Conservation (phyloP, 2,888 invertebrate genomes). For the Pteria penguin region DNA sequence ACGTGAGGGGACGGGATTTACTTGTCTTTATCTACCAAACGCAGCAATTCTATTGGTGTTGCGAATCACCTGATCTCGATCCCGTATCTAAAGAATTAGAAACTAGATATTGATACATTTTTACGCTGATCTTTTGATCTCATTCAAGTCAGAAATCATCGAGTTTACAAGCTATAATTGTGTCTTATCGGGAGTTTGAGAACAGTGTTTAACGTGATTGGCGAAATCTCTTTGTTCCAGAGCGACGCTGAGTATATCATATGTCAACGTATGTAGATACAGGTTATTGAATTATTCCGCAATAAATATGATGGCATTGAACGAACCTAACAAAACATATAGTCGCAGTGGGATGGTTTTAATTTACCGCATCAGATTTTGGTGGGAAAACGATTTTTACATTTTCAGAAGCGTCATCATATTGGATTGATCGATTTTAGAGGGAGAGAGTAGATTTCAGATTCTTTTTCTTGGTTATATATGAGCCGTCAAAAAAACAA, state of each 20-base stretch:
- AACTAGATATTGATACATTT: constrained; percentile 19
- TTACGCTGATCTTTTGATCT: constrained; percentile 13
- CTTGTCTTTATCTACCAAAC: not conserved
- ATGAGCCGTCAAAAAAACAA: no score
- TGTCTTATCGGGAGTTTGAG: constrained; percentile 12
- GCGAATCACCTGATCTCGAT: constrained; percentile 6
- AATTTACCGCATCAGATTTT: not conserved
- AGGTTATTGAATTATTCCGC: constrained; percentile 26
- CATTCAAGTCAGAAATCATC: constrained; percentile 17
- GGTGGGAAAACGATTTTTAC: not conserved
- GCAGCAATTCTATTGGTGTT: constrained; percentile 12
- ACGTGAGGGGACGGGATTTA: not conserved
- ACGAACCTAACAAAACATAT: not conserved
- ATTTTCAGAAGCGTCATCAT: no score
- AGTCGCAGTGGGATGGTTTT: constrained; percentile 12
- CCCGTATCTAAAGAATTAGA: constrained; percentile 3
- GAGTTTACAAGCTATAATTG: constrained; percentile 9
- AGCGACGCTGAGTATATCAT: constrained; percentile 6
- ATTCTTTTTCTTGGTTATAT: no score
- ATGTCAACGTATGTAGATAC: constrained; percentile 22
- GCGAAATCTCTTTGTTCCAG: constrained; percentile 25
- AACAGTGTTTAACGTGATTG: not conserved
- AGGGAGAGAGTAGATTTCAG: no score
- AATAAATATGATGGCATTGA: constrained; percentile 15
- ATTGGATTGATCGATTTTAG: no score